Evolutionary conservation across 2,113 vertebrate species (phyloP).

Genomic region (Esox niger): DNA sequence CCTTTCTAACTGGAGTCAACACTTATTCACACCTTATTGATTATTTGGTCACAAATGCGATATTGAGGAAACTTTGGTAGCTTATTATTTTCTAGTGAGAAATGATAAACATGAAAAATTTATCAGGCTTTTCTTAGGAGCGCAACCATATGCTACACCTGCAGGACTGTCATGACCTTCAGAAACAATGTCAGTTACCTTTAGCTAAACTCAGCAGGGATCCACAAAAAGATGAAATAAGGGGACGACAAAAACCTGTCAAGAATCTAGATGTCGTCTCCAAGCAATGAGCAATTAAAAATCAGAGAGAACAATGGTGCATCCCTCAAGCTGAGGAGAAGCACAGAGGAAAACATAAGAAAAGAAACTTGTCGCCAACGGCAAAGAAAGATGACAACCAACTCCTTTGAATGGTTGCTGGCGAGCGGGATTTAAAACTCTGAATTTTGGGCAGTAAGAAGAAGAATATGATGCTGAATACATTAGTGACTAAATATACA

Average conservation of each 20-base stretch:
- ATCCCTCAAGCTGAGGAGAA: neutral
- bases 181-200: conserved; percentile 22
- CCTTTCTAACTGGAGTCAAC: too few species aligned
- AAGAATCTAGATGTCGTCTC: neutral
- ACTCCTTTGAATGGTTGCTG: conserved; percentile 1
- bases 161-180: conserved; percentile 30
- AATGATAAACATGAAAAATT: conserved; percentile 12
- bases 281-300: conserved; percentile 5
- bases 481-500: neutral
- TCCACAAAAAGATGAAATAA: too few species aligned
- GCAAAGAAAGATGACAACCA: neutral
- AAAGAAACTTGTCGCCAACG: neutral
- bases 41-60: neutral
- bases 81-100: neutral
- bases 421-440: neutral
- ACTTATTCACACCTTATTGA: neutral
- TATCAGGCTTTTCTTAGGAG: conserved; percentile 17
- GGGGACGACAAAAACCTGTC: neutral
- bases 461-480: neutral
- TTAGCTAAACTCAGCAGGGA: conserved; percentile 2
- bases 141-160: conserved; percentile 24
- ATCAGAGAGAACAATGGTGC: conserved; percentile 2
- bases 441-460: neutral
- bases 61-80: too few species aligned
- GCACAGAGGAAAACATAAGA: neutral